phyloP scores from a whole-genome alignment of 2,113 vertebrate species.

The Suncus etruscus region DNA sequence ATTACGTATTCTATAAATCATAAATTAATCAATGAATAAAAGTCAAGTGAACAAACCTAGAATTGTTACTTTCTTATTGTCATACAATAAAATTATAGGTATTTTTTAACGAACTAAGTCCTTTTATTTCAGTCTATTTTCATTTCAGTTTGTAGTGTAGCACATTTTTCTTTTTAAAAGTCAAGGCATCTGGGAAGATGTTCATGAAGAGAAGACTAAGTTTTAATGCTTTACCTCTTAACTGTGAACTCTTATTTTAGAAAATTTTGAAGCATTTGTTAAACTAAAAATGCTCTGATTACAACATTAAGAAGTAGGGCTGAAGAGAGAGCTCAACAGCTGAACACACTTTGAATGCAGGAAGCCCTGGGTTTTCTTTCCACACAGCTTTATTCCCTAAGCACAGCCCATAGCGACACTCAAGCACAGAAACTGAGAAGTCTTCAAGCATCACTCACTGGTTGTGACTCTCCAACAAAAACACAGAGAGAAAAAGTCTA shows the following conservation, averaged over 20 bases:
- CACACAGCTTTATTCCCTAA: no score
- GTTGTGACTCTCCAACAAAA: no score
- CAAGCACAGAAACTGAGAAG: no score
- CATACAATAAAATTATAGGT: background rate
- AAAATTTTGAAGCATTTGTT: constrained; percentile 5
- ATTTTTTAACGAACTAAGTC: constrained; percentile 36
- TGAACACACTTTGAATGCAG: no score
- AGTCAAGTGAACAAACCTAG: background rate
- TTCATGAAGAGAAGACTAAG: background rate
- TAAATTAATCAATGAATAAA: background rate
- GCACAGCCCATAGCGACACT: no score
- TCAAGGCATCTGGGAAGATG: background rate
- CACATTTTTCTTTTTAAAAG: background rate
- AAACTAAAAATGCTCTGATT: background rate
- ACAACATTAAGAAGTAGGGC: no score
- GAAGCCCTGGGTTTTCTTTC: no score
- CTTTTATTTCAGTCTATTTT: constrained; percentile 19
- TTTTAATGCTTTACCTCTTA: constrained; percentile 19
- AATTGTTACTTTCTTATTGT: background rate
- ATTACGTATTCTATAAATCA: constrained; percentile 7
- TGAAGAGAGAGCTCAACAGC: no score
- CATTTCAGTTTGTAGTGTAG: background rate
- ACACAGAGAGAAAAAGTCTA: no score
- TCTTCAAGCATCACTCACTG: no score
- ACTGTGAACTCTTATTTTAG: background rate